phyloP scores from a whole-genome alignment of 2,888 invertebrate species.

The Caenorhabditis sulstoni region DNA sequence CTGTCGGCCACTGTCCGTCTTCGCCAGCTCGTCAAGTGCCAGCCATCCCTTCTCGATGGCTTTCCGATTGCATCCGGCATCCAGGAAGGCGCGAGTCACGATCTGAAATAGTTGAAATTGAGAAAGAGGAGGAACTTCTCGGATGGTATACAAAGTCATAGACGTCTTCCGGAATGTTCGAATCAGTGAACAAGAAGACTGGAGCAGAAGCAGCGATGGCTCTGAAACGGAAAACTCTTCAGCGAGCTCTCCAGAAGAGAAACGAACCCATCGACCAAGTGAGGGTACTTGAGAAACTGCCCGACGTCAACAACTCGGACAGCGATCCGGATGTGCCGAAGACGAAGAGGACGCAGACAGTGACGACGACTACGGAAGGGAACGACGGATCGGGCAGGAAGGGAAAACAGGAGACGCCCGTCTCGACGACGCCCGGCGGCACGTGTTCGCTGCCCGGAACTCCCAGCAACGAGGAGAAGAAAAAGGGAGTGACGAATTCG shows the following conservation, averaged over 20 bases:
- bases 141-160: slow-evolving; percentile 62
- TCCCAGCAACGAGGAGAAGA: no score
- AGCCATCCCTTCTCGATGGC: slow-evolving; percentile 89
- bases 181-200: slow-evolving; percentile 83
- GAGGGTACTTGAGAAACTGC: slow-evolving; percentile 98
- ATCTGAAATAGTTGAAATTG: slow-evolving; percentile 82
- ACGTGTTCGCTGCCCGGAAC: no score
- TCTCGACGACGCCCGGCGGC: no score
- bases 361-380: no score
- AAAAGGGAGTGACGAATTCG: no score
- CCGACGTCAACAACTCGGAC: no score
- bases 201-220: slow-evolving; percentile 94
- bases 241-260: background rate
- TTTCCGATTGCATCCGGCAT: slow-evolving; percentile 82
- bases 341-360: no score
- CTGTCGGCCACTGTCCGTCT: slow-evolving; percentile 85
- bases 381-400: no score
- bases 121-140: no score
- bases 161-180: slow-evolving; percentile 65
- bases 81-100: slow-evolving; percentile 87
- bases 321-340: no score
- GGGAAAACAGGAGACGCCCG: no score
- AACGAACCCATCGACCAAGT: slow-evolving; percentile 84
- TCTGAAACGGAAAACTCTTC: slow-evolving; percentile 82
- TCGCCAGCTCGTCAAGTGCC: slow-evolving; percentile 84